These are phyloP conservation scores for Trialeurodes vaporariorum DNA, from an alignment of 1,140 invertebrate genomes.

Conservation along the genomic window DNA sequence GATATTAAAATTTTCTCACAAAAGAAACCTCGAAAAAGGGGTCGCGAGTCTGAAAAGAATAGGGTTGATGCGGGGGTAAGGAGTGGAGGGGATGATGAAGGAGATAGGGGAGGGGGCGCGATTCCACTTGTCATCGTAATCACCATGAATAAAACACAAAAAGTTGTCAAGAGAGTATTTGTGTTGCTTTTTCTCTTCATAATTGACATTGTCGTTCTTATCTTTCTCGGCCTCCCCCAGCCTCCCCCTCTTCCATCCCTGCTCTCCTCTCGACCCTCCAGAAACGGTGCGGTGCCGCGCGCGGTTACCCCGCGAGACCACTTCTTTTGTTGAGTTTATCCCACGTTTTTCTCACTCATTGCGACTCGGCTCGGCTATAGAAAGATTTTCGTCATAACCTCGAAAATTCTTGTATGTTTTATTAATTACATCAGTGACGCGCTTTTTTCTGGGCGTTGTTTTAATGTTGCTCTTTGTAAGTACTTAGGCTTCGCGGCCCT, in stretches of 20 bases:
- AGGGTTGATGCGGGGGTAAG: neutral
- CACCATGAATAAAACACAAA: neutral
- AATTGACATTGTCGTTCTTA: neutral
- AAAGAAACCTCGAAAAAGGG: neutral
- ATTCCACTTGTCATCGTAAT: neutral
- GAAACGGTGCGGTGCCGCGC: too few relatives aligned
- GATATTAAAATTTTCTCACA: neutral
- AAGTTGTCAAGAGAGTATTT: neutral
- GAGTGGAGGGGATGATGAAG: too few relatives aligned
- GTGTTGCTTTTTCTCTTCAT: neutral
- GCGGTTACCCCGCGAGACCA: neutral
- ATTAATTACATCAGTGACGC: neutral
- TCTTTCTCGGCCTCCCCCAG: too few relatives aligned
- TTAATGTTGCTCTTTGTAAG: too few relatives aligned
- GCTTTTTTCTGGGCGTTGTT: too few relatives aligned
- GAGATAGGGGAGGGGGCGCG: too few relatives aligned
- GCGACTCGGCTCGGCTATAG: too few relatives aligned
- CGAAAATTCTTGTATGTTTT: neutral
- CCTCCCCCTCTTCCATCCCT: neutral
- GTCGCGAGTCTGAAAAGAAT: neutral
- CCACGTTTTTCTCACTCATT: too few relatives aligned
- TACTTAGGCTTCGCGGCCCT: too few relatives aligned
- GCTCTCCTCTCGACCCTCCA: too few relatives aligned
- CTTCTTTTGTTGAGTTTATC: neutral
- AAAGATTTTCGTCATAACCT: neutral